phyloP scores from a whole-genome alignment of 2,797 vertebrate species.

The Apodemus agrarius region DNA sequence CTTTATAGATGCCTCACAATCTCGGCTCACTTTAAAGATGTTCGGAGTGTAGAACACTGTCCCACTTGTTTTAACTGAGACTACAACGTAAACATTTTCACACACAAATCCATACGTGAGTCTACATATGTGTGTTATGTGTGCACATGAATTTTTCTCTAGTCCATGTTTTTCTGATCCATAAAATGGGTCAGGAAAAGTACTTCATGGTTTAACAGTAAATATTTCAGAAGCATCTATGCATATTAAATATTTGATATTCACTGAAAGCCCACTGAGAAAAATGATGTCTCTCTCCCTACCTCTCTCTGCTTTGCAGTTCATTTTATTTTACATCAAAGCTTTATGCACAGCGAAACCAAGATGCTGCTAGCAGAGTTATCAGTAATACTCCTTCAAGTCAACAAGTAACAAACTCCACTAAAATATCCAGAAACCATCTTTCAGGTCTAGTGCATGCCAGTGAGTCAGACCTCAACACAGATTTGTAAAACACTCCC shows the following conservation, averaged over 20 bases:
- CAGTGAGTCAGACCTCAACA: neutral
- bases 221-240: neutral
- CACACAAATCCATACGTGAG: neutral
- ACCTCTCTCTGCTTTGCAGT: neutral
- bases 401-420: neutral
- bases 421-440: neutral
- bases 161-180: neutral
- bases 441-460: neutral
- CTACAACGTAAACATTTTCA: neutral
- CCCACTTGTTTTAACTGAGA: neutral
- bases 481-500: neutral
- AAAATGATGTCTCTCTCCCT: neutral
- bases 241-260: neutral
- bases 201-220: neutral
- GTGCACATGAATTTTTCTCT: neutral
- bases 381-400: neutral
- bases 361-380: neutral
- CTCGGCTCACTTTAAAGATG: neutral
- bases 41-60: neutral
- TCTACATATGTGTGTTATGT: neutral
- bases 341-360: slow-evolving; percentile 4
- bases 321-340: slow-evolving; percentile 10
- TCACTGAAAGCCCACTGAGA: neutral
- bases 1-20: neutral
- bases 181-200: neutral